Percentiles rank a stretch among this genome's conserved stretches.
These are phyloP conservation scores for Moxostoma hubbsi DNA, from an alignment of 2,797 vertebrate genomes.

Conservation along the genomic window DNA sequence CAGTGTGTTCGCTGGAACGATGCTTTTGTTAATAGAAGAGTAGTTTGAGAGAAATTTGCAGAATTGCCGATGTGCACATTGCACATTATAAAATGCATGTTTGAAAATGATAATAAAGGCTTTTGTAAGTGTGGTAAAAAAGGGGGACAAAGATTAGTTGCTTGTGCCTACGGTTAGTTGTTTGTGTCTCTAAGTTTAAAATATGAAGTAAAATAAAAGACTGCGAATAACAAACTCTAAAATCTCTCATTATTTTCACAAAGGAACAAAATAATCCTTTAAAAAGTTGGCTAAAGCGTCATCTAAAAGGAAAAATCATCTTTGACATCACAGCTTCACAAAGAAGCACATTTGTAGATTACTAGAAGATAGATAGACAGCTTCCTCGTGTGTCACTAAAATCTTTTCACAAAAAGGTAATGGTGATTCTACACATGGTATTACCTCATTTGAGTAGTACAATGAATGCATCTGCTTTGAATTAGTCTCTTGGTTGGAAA, in stretches of 20 bases:
- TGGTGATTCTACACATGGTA: no score
- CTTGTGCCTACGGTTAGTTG: background rate
- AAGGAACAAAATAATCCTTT: background rate
- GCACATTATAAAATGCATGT: background rate
- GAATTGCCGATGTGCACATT: background rate
- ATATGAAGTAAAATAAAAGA: background rate
- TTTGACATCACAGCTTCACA: background rate
- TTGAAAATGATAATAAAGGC: slow-evolving; percentile 11
- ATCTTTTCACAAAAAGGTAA: no score
- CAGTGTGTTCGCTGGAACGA: background rate
- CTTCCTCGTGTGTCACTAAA: no score
- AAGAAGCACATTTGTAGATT: no score
- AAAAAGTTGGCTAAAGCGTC: background rate
- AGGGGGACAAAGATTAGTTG: slow-evolving; percentile 19
- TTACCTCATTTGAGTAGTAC: no score
- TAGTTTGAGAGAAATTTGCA: slow-evolving; percentile 34
- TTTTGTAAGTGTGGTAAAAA: slow-evolving; percentile 12
- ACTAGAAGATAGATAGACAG: no score
- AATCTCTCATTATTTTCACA: background rate
- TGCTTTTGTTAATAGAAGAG: slow-evolving; percentile 33
- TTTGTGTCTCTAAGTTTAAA: background rate
- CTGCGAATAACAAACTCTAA: no score
- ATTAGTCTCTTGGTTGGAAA: no score
- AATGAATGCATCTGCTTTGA: no score
- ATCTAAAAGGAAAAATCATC: background rate